Evolutionary conservation across 2,888 invertebrate genomes (phyloP).

Genomic region (Diplazon laetatorius): DNA sequence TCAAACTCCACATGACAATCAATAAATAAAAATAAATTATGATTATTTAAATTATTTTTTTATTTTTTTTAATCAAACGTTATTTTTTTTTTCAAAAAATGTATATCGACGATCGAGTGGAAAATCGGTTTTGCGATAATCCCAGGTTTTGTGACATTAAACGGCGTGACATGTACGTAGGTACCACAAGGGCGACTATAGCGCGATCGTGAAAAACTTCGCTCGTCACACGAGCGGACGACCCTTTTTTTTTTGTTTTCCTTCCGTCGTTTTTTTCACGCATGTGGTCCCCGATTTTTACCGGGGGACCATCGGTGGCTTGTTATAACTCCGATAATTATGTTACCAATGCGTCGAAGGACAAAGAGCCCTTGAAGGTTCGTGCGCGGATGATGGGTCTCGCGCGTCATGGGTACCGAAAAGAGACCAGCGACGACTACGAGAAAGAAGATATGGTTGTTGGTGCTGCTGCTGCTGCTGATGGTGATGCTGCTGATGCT

Average conservation of each 20-base stretch:
- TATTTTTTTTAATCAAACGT: too few relatives aligned
- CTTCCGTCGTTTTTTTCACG: too few relatives aligned
- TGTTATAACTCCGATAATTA: slow-evolving; percentile 83
- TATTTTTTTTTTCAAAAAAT: too few relatives aligned
- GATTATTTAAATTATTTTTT: too few relatives aligned
- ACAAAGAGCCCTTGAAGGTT: slow-evolving; percentile 80
- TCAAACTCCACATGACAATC: too few relatives aligned
- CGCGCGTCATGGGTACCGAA: slow-evolving; percentile 29
- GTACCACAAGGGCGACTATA: too few relatives aligned
- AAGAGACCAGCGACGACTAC: slow-evolving; percentile 44
- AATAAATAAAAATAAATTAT: too few relatives aligned
- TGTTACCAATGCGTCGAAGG: slow-evolving; percentile 82
- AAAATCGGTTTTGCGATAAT: slow-evolving; percentile 12
- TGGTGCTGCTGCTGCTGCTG: slow-evolving; percentile 34
- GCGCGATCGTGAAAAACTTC: too few relatives aligned
- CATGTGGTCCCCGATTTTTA: slow-evolving; percentile 59
- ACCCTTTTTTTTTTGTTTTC: too few relatives aligned
- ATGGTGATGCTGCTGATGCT: slow-evolving; percentile 35
- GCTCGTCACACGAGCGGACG: slow-evolving; percentile 40
- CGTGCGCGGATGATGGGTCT: slow-evolving; percentile 58
- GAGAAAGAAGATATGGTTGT: slow-evolving; percentile 61
- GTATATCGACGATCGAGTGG: slow-evolving; percentile 6
- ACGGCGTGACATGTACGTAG: slow-evolving; percentile 13
- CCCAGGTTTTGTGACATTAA: slow-evolving; percentile 17
- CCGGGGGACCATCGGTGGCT: slow-evolving; percentile 79